Evolutionary conservation across 2,888 invertebrate genomes (phyloP), one percentile per base, ranked within the genome.

Genomic region (Drosophila cognata): DNA sequence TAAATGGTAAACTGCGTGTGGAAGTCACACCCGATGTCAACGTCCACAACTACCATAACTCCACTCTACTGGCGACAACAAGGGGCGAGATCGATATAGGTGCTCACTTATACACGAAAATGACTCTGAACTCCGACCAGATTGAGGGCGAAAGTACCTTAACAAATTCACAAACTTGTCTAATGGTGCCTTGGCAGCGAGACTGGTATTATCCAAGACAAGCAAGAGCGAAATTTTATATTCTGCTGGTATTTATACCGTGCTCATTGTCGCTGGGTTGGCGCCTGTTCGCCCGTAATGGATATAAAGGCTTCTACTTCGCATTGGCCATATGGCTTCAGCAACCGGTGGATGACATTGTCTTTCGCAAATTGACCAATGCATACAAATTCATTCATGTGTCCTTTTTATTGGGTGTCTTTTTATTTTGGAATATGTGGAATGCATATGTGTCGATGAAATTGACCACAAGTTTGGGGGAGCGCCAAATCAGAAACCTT

Each of bases 381-480:
- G 31, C 75, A 0, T 86, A 81, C 56, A 82, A 68, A 29, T 33
- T 51, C 4, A 13, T 84, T n/a, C 81, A 82, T 16, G 4, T 86
- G 35, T 35, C 58, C 0, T 5, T 70, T 2, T 33, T 86, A 0
- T 0, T 84, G 1, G 41, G 28, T 8, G 35, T 31, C 3, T 81
- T 73, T 21, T 11, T 78, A 7, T 25, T 78, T 0, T 83, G 82
- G 84, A 61, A 48, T 31, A 6, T 67, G 18, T 21, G 79, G 7
- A 70, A n/a, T 2, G 87, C 62, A 0, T 29, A 53, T 46, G 25
- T 84, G 3, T 78, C 84, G 6, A 52, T 79, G 2, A 18, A 28
- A 0, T 63, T 81, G 4, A 81, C 75, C 55, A 57, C 65, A 0
- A 63, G 56, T 18, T 13, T 51, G 0, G 0, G 2, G 18, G 59